phyloP scores from a whole-genome alignment of 2,113 vertebrate species.

The Zingel zingel region DNA sequence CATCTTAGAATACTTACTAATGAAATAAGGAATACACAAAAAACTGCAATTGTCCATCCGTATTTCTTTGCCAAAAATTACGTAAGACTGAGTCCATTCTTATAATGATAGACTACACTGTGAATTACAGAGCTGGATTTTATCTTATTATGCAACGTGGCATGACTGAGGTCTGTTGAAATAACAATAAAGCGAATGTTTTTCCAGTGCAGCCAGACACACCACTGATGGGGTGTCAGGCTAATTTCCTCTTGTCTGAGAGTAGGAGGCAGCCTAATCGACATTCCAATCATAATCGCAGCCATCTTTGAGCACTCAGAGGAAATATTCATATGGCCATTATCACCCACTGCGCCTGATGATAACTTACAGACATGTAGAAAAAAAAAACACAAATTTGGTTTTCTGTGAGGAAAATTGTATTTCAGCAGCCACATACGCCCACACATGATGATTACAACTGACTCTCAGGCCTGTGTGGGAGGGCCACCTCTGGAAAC shows the following conservation, averaged over 20 bases:
- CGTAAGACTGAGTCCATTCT: constrained; percentile 16
- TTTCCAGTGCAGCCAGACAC: constrained; percentile 73
- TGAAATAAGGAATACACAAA: constrained; percentile 7
- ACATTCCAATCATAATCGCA: constrained; percentile 71
- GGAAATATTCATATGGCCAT: constrained; percentile 67
- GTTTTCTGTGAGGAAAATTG: constrained; percentile 48
- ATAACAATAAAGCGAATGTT: constrained; percentile 73
- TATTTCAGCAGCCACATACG: constrained; percentile 16
- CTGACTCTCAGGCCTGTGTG: constrained; percentile 5
- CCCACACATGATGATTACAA: background rate
- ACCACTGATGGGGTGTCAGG: constrained; percentile 71
- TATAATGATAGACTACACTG: constrained; percentile 43
- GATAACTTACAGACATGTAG: constrained; percentile 39
- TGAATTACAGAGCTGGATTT: constrained; percentile 58
- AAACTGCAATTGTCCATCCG: constrained; percentile 12
- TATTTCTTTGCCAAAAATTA: constrained; percentile 8
- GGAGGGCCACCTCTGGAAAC: constrained; percentile 26
- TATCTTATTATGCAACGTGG: constrained; percentile 63
- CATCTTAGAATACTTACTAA: background rate
- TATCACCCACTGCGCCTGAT: constrained; percentile 61
- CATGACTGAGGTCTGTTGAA: constrained; percentile 70
- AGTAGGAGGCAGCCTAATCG: constrained; percentile 67
- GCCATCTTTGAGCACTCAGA: constrained; percentile 71
- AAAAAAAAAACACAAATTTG: constrained; percentile 34
- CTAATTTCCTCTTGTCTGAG: constrained; percentile 77